Percentiles rank a stretch among this genome's conserved stretches.
Evolutionary conservation across 1,140 invertebrate species (phyloP).

Genomic region (Drosophila lini): DNA sequence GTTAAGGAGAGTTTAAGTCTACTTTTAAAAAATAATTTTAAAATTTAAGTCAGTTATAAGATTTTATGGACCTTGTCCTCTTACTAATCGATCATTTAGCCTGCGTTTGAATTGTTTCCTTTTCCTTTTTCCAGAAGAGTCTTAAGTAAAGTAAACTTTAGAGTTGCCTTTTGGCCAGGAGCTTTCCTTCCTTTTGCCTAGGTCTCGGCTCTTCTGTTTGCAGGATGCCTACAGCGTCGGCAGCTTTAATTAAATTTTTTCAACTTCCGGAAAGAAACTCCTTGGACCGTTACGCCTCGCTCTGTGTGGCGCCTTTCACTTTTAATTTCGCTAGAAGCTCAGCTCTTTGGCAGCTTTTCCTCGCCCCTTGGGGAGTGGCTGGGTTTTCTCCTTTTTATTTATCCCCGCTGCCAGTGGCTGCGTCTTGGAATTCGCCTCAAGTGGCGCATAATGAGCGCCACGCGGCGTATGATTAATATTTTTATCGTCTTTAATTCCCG

Average conservation of each 20-base stretch:
- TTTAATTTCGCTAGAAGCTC: conserved; percentile 55
- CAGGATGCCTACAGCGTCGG: conserved; percentile 52
- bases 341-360: conserved; percentile 11
- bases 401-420: conserved; percentile 33
- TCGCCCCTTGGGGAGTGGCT: not conserved
- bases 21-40: not conserved
- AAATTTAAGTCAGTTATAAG: too few species aligned
- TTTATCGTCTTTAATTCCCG: conserved; percentile 68
- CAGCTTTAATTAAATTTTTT: conserved; percentile 80
- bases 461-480: conserved; percentile 82
- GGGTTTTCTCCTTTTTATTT: conserved; percentile 31
- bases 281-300: conserved; percentile 13
- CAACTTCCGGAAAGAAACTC: conserved; percentile 54
- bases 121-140: not conserved
- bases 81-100: conserved; percentile 5
- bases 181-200: conserved; percentile 38
- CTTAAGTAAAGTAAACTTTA: conserved; percentile 26
- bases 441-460: conserved; percentile 79
- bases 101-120: too few species aligned
- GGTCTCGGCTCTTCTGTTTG: conserved; percentile 18
- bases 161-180: conserved; percentile 31
- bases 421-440: conserved; percentile 61
- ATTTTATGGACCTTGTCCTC: not conserved
- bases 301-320: conserved; percentile 61
- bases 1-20: too few species aligned